Percentiles rank a stretch among this genome's conserved stretches.
These are phyloP conservation scores for Myiagra hebetior DNA, from an alignment of 2,113 vertebrate genomes.

Conservation along the genomic window DNA sequence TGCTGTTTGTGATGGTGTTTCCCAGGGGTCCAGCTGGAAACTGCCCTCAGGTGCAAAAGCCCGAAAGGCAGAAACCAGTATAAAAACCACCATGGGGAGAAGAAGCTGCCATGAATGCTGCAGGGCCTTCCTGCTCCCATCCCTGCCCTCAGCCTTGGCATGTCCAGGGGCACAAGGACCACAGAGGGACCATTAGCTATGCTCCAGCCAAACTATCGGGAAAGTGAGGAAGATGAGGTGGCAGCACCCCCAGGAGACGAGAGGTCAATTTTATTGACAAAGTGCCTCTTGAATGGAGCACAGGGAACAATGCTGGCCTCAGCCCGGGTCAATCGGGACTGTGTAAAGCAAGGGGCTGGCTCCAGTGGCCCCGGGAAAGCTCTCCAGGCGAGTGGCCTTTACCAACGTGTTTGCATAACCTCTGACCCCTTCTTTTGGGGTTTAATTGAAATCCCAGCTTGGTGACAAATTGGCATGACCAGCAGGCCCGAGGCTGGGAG, in stretches of 20 bases:
- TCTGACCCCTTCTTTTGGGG: conserved; percentile 45
- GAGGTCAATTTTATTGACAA: conserved; percentile 59
- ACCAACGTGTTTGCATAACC: conserved; percentile 56
- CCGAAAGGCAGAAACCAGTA: background rate
- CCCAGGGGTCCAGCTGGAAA: fast-evolving
- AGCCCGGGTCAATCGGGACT: background rate
- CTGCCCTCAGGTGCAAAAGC: background rate
- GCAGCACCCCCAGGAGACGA: background rate
- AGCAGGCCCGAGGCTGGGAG: background rate
- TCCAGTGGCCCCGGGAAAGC: background rate
- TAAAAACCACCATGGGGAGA: fast-evolving
- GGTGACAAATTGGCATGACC: conserved; percentile 65
- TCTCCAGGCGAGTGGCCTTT: conserved; percentile 51
- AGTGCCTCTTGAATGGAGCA: background rate
- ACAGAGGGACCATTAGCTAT: fast-evolving
- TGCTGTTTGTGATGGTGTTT: fast-evolving
- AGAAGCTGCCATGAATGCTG: fast-evolving
- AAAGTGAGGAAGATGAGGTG: background rate
- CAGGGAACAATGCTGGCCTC: background rate
- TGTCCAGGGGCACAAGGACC: background rate
- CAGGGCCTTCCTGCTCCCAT: background rate
- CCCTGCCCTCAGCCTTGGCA: background rate
- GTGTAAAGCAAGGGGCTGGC: conserved; percentile 21
- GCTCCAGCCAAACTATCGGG: fast-evolving
- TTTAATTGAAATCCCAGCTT: conserved; percentile 53